phyloP scores from a whole-genome alignment of 2,888 invertebrate species.

The Margaritifera margaritifera region DNA sequence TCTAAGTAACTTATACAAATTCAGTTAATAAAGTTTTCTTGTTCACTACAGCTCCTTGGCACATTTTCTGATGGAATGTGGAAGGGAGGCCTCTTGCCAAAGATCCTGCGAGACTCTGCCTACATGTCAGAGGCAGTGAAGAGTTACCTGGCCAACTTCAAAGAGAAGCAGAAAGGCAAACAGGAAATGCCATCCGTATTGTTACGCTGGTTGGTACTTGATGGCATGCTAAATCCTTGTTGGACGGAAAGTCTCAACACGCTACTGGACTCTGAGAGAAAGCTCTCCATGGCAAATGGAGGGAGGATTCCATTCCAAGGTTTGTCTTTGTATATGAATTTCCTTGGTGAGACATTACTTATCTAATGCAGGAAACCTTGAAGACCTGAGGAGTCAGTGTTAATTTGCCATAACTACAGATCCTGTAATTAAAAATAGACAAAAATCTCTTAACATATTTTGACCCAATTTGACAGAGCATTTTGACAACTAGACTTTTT shows the following conservation, averaged over 20 bases:
- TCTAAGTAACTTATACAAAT: too few relatives aligned
- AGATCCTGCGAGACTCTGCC: slow-evolving; percentile 58
- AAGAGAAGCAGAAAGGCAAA: slow-evolving; percentile 53
- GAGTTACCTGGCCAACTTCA: slow-evolving; percentile 44
- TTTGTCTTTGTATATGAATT: slow-evolving; percentile 12
- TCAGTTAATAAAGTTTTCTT: too few relatives aligned
- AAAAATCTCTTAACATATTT: background rate
- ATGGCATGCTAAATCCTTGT: slow-evolving; percentile 62
- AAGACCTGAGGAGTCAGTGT: too few relatives aligned
- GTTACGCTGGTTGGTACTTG: slow-evolving; percentile 67
- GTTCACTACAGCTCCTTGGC: slow-evolving; percentile 60
- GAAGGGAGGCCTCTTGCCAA: slow-evolving; percentile 63
- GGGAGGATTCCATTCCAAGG: slow-evolving; percentile 55
- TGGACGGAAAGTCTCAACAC: slow-evolving; percentile 69
- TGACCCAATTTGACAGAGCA: too few relatives aligned
- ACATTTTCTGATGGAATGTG: slow-evolving; percentile 60
- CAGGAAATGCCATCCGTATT: slow-evolving; percentile 57
- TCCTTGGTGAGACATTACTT: background rate
- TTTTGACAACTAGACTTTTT: too few relatives aligned
- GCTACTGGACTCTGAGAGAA: slow-evolving; percentile 58
- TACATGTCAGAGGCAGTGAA: slow-evolving; percentile 60
- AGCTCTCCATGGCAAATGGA: slow-evolving; percentile 63
- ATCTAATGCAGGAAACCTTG: background rate
- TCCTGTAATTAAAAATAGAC: background rate
- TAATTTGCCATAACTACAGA: background rate